These are phyloP conservation scores for Toxotes jaculatrix DNA, from an alignment of 2,113 vertebrate species.

Conservation along the genomic window DNA sequence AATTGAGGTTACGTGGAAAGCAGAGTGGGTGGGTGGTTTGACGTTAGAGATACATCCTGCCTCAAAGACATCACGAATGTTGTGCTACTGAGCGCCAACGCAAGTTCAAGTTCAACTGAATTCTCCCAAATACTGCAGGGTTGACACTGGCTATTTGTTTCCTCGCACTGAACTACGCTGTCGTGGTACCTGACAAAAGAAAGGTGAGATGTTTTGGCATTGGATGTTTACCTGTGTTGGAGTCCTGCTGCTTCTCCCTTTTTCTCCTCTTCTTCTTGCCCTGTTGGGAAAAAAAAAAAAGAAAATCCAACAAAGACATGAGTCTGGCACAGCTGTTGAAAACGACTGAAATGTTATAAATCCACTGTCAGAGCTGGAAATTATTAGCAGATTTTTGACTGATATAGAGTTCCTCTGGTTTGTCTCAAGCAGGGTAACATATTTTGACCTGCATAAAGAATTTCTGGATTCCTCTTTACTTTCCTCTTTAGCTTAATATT, in stretches of 20 bases:
- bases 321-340: slow-evolving; percentile 27
- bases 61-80: slow-evolving; percentile 10
- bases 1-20: slow-evolving; percentile 65
- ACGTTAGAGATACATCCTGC: slow-evolving; percentile 72
- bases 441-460: neutral
- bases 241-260: slow-evolving; percentile 97
- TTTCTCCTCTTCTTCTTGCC: slow-evolving; percentile 98
- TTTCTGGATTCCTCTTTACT: neutral
- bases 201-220: neutral
- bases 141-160: slow-evolving; percentile 2
- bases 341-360: neutral
- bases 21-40: slow-evolving; percentile 69
- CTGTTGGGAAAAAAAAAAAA: slow-evolving; percentile 75
- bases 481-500: neutral
- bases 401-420: slow-evolving; percentile 6
- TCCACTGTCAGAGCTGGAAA: slow-evolving; percentile 2
- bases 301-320: slow-evolving; percentile 17
- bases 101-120: slow-evolving; percentile 31
- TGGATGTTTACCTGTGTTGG: slow-evolving; percentile 89
- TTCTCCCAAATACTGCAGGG: slow-evolving; percentile 5
- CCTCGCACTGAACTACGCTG: neutral
- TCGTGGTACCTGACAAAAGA: neutral
- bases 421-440: neutral
- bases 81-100: slow-evolving; percentile 47
- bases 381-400: slow-evolving; percentile 1